Percentiles rank a stretch among this genome's conserved stretches.
Evolutionary conservation across 2,888 invertebrate genomes (phyloP).

Genomic region (Ophioninae sp.): DNA sequence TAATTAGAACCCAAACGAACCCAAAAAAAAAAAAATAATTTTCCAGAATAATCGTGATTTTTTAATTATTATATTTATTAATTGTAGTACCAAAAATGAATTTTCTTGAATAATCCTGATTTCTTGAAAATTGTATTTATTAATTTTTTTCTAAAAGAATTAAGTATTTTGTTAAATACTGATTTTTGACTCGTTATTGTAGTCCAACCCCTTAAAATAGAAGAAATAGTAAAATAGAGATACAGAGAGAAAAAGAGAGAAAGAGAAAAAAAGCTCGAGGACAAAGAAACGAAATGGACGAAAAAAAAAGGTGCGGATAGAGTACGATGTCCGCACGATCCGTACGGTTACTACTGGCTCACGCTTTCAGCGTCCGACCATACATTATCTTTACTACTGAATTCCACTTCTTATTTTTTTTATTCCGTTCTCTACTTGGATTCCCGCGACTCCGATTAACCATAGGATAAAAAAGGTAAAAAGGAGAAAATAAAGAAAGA

Average conservation of each 20-base stretch:
- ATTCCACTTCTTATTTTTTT: slow-evolving; percentile 30
- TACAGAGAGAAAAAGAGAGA: background rate
- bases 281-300: slow-evolving; percentile 1
- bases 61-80: too few relatives aligned
- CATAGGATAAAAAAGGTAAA: too few relatives aligned
- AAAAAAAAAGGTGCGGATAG: background rate
- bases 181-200: too few relatives aligned
- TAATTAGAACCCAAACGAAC: too few relatives aligned
- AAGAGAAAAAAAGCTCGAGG: background rate
- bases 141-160: too few relatives aligned
- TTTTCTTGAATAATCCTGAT: background rate
- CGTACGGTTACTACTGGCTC: slow-evolving; percentile 51
- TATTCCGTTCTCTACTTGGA: background rate
- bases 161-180: too few relatives aligned
- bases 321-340: slow-evolving; percentile 44
- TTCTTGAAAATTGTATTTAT: too few relatives aligned
- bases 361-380: slow-evolving; percentile 43
- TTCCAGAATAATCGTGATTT: background rate
- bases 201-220: background rate
- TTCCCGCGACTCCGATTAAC: background rate
- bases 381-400: slow-evolving; percentile 57
- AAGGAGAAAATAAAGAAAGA: too few relatives aligned
- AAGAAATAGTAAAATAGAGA: background rate
- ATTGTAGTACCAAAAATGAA: too few relatives aligned
- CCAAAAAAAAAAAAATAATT: too few relatives aligned